Base-by-base conservation (phyloP, 2,888 invertebrate species). In the Lithosia quadra region DNA sequence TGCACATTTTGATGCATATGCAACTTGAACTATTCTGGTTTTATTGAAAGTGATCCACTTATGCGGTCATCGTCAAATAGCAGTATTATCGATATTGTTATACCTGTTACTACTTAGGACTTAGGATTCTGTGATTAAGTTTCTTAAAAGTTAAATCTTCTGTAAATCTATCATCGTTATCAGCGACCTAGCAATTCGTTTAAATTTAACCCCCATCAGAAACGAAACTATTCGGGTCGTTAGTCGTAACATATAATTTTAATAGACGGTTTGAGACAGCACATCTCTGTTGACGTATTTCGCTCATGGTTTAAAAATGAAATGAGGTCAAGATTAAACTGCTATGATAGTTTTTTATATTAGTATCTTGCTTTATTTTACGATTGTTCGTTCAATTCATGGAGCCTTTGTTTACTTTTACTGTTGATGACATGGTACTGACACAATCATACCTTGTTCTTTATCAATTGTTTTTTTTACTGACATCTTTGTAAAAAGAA, bases 291-390 rank as follows among this genome's bases (percentile, higher is more conserved):
- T 74, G 79, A 81, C 76, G 81, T 75, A 80, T 81, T 77, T 86
- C 81, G 79, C 80, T 84, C 81, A 82, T 76, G 77, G 75, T 85
- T 86, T 82, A 85, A 89, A 71, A 90, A 89, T 87, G 85, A 91
- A 92, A 90, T 87, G 84, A 81, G 92, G 92, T 90, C 92, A 91
- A 91, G 91, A 88, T 84, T 87, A 85, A 82, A 81, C 81, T 84
- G 73, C 77, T 67, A 34, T 13, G 13, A 21, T 11, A 77, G 75
- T 83, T 83, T 83, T 62, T 84, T 90, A 86, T 88, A 87, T 90
- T 81, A 84, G 84, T 76, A 71, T 76, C 74, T 75, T 77, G 73
- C 73, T 81, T 69, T 69, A 72, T 74, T 59, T 71, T 68, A 68
- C 67, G 62, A 72, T 72, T 63, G 53, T 61, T 74, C 62, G 56